Evolutionary conservation across 1,140 invertebrate genomes (phyloP), one percentile per base, ranked within the genome.

Genomic region (Lasioglossum baleicum): DNA sequence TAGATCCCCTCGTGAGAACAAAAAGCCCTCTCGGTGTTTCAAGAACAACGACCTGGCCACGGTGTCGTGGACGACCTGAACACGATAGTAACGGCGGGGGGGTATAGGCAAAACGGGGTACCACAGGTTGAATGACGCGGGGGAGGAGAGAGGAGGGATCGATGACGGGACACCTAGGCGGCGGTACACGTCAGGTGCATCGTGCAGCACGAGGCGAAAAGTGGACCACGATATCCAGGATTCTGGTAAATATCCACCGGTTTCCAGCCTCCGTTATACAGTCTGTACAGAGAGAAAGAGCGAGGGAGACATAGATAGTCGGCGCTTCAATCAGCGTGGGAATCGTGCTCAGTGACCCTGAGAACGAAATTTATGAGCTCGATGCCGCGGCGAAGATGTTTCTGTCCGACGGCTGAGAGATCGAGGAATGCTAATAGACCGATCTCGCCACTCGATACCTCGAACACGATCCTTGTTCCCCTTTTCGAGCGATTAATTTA

Each of bases 171-270:
- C 35, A 42, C 42, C 61, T 42, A 7, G 44, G 31, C 5, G 10
- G 60, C n/a, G 22, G 66, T 51, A 65, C 75, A 75, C 71, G 75
- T 75, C 72, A 60, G 68, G 83, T 63, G 70, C 69, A 64, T 85
- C 80, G 80, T 83, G 80, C 83, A 3, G 68, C 83, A 80, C 83
- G 83, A 85, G 72, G 68, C 72, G 44, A 79, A 85, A 86, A 83
- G 80, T 86, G 74, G 72, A 76, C 73, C 84, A 71, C 85, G 83
- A 79, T 85, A 78, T 65, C 60, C 75, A 72, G 72, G 69, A 86
- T 86, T 64, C 61, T 31, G 61, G 61, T 40, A 40, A 40, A 40
- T 20, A 64, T 64, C 61, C 75, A 79, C 69, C 44, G 69, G 53
- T 83, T 85, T 83, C 75, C 76, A 76, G 61, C 35, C 56, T 69